A percentile compares a stretch with the other conserved stretches of the same genome.
Conservation (phyloP, 2,797 vertebrate species). For the Eulemur rubriventer region DNA sequence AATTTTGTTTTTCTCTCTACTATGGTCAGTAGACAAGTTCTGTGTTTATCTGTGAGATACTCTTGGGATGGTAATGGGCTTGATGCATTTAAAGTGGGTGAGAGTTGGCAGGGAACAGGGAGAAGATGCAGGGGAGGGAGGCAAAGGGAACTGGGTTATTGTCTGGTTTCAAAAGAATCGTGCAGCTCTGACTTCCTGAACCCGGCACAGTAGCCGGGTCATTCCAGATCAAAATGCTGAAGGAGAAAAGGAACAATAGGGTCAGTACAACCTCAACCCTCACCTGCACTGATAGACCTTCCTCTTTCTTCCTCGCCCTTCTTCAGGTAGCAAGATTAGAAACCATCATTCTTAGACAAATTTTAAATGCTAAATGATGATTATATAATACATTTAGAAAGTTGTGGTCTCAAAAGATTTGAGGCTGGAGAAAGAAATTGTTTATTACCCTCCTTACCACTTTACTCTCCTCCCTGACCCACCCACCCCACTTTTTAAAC, state of each 20-base stretch:
- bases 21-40: neutral
- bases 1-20: conserved; percentile 44
- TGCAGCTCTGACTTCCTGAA: conserved; percentile 45
- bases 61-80: neutral
- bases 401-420: neutral
- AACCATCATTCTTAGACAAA: neutral
- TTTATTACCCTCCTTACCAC: neutral
- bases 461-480: neutral
- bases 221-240: conserved; percentile 5
- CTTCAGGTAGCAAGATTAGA: neutral
- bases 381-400: neutral
- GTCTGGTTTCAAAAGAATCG: conserved; percentile 42
- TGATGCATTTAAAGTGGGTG: conserved; percentile 37
- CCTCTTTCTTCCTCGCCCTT: neutral
- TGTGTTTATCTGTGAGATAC: neutral
- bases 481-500: neutral
- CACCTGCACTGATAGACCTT: neutral
- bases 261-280: neutral
- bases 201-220: neutral
- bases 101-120: neutral
- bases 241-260: conserved; percentile 51
- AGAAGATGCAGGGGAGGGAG: neutral
- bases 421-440: neutral
- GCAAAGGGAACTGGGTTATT: neutral
- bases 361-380: neutral